Conservation (phyloP, 2,888 invertebrate species). For the Drosophila vallismaia region DNA sequence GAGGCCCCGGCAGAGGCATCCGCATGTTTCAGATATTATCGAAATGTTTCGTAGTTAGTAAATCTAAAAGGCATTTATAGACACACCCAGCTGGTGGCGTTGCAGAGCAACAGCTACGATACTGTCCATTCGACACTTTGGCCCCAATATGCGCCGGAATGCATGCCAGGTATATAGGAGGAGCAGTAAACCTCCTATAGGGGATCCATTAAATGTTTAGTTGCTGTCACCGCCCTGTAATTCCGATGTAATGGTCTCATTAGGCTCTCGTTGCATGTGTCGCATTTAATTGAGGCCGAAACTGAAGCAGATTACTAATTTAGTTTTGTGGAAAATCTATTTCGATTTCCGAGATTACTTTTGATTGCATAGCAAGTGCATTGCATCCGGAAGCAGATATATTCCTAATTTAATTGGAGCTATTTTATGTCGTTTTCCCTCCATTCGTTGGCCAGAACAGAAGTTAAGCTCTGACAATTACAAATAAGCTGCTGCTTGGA, state of each 20-base stretch:
- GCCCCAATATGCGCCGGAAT: conserved; percentile 27
- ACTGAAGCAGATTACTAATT: conserved; percentile 35
- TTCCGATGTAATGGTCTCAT: conserved; percentile 57
- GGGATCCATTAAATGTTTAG: conserved; percentile 38
- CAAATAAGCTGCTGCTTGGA: conserved; percentile 50
- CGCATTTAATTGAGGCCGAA: conserved; percentile 50
- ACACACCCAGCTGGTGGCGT: conserved; percentile 8
- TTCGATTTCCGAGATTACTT: conserved; percentile 22
- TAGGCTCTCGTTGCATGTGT: conserved; percentile 45
- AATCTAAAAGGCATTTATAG: conserved; percentile 69
- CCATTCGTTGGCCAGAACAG: conserved; percentile 28
- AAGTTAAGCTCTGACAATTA: conserved; percentile 42
- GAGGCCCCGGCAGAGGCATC: conserved; percentile 11
- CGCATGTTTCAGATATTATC: conserved; percentile 52
- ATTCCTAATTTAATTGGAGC: conserved; percentile 3
- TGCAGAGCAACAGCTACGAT: conserved; percentile 52
- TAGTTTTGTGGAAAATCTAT: conserved; percentile 30
- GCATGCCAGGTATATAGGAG: background rate
- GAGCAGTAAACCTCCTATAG: background rate
- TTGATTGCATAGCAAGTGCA: conserved; percentile 15
- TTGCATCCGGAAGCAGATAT: conserved; percentile 11
- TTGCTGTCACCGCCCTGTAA: conserved; percentile 49
- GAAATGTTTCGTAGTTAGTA: conserved; percentile 68
- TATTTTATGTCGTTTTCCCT: conserved; percentile 7
- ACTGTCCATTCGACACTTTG: conserved; percentile 63